phyloP scores from a whole-genome alignment of 2,113 vertebrate genomes.

The Nerophis lumbriciformis region DNA sequence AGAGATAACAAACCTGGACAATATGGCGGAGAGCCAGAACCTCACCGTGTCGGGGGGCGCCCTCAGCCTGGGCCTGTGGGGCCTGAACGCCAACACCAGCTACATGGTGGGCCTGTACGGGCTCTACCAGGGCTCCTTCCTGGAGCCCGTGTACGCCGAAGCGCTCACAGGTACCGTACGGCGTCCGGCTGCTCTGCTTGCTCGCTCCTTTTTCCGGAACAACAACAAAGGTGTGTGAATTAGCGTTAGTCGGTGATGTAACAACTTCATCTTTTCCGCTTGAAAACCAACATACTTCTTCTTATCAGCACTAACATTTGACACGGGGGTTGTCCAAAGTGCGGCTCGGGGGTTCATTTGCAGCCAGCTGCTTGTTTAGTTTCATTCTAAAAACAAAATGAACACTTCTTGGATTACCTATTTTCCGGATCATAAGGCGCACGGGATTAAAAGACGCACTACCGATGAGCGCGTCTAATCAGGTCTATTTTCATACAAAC shows the following conservation, averaged over 20 bases:
- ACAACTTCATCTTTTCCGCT: too few species aligned
- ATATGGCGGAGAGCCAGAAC: slow-evolving; percentile 55
- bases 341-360: too few species aligned
- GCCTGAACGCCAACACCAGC: slow-evolving; percentile 77
- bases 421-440: too few species aligned
- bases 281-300: too few species aligned
- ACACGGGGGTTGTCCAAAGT: too few species aligned
- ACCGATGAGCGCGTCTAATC: too few species aligned
- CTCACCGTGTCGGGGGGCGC: slow-evolving; percentile 77
- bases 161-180: slow-evolving; percentile 77
- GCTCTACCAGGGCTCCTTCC: slow-evolving; percentile 74
- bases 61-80: slow-evolving; percentile 70
- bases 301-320: too few species aligned
- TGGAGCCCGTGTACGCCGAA: slow-evolving; percentile 72
- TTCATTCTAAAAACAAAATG: too few species aligned
- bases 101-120: slow-evolving; percentile 81
- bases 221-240: neutral
- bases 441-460: too few species aligned
- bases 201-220: neutral
- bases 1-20: slow-evolving; percentile 81
- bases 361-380: too few species aligned
- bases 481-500: too few species aligned
- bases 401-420: too few species aligned
- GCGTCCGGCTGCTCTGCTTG: slow-evolving; percentile 1
- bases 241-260: neutral